Evolutionary conservation across 2,797 vertebrate genomes (phyloP).

Genomic region (Neosilurus mollespiculum): DNA sequence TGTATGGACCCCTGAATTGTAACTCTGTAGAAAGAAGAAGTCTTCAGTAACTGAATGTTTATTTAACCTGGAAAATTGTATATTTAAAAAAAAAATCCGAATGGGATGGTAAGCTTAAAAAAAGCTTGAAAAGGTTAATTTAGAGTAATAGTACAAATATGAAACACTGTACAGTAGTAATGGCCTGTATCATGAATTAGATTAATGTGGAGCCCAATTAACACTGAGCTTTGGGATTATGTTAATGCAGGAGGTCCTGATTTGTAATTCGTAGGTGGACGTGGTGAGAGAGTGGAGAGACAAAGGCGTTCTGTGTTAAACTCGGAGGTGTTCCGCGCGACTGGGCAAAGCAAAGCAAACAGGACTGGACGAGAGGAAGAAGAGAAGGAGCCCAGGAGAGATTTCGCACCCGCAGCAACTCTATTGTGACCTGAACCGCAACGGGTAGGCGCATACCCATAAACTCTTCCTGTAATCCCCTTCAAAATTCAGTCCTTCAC

Average conservation of each 20-base stretch:
- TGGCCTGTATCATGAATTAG: constrained; percentile 20
- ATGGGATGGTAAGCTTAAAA: neutral
- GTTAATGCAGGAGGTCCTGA: constrained; percentile 11
- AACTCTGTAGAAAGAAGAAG: constrained; percentile 20
- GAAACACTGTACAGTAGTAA: neutral
- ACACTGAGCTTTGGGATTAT: neutral
- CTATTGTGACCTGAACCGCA: constrained; percentile 29
- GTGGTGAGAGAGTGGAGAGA: constrained; percentile 9
- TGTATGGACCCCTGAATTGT: constrained; percentile 40
- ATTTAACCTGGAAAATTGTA: constrained; percentile 32
- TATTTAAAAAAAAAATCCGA: neutral
- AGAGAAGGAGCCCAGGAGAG: constrained; percentile 33
- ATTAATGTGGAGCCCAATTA: constrained; percentile 23
- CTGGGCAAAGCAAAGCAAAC: constrained; percentile 49
- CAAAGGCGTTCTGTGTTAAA: constrained; percentile 45
- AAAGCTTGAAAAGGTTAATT: neutral
- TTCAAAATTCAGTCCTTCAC: neutral
- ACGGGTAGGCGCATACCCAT: neutral
- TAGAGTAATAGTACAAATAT: neutral
- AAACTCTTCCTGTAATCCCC: neutral
- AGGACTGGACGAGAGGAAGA: constrained; percentile 27
- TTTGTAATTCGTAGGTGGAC: constrained; percentile 22
- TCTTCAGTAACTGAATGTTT: constrained; percentile 31
- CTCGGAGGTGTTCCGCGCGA: constrained; percentile 36
- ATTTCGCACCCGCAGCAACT: constrained; percentile 65